A percentile compares a stretch with the other conserved stretches of the same genome.
phyloP scores from a whole-genome alignment of 2,888 invertebrate species.

The Drosophila mimica region DNA sequence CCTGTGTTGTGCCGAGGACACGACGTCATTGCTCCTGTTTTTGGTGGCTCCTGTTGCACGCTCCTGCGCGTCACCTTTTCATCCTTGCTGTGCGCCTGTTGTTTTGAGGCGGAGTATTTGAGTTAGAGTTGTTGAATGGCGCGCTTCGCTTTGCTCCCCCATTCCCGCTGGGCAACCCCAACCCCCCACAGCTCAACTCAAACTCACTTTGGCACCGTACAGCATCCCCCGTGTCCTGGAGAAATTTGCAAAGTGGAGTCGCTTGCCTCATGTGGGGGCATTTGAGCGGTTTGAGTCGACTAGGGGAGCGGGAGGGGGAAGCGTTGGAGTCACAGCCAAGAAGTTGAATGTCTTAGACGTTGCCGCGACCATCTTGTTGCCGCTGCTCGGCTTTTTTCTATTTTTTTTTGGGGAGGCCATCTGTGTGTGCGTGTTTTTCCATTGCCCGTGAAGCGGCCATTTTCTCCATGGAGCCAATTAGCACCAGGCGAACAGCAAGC shows the following conservation, averaged over 20 bases:
- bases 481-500: slow-evolving; percentile 79
- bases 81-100: slow-evolving; percentile 73
- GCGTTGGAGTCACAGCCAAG: slow-evolving; percentile 38
- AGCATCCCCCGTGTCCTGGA: slow-evolving; percentile 20
- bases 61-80: slow-evolving; percentile 47
- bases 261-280: neutral
- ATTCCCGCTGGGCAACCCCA: slow-evolving; percentile 12
- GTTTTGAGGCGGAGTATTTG: slow-evolving; percentile 83
- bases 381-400: neutral
- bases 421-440: slow-evolving; percentile 32
- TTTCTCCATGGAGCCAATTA: slow-evolving; percentile 83
- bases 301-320: neutral
- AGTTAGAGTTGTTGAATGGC: slow-evolving; percentile 81
- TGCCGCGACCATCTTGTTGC: slow-evolving; percentile 23
- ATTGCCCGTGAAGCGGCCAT: slow-evolving; percentile 75
- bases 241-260: slow-evolving; percentile 20
- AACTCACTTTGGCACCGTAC: slow-evolving; percentile 15
- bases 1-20: slow-evolving; percentile 20
- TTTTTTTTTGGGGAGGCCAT: slow-evolving; percentile 3
- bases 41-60: slow-evolving; percentile 50
- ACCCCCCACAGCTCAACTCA: slow-evolving; percentile 19
- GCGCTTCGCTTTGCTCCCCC: slow-evolving; percentile 51
- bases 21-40: slow-evolving; percentile 73
- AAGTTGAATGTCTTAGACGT: slow-evolving; percentile 66
- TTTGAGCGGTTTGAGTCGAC: neutral